phyloP scores from a whole-genome alignment of 2,797 vertebrate species.

The Lagorchestes hirsutus region DNA sequence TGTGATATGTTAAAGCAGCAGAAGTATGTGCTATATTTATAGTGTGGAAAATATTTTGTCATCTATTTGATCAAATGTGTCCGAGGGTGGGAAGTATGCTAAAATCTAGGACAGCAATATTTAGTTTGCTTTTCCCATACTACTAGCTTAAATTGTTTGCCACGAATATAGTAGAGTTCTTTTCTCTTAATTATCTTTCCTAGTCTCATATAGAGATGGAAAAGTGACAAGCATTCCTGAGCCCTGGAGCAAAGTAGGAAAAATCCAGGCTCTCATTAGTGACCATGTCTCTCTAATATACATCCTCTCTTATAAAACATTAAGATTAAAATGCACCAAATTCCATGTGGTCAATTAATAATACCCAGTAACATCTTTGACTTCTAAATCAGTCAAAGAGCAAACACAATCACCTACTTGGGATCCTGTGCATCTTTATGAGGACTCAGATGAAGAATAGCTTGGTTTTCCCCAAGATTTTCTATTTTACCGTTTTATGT shows the following conservation, averaged over 20 bases:
- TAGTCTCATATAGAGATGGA: conserved; percentile 5
- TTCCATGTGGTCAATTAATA: not conserved
- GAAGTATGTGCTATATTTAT: conserved; percentile 82
- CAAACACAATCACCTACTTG: not conserved
- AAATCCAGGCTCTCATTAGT: not conserved
- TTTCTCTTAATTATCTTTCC: conserved; percentile 49
- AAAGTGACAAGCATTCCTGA: not conserved
- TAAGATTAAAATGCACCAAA: not conserved
- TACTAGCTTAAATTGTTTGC: conserved; percentile 52
- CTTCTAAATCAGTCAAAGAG: not conserved
- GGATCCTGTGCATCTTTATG: not conserved
- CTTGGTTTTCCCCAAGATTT: not conserved
- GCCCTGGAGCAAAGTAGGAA: not conserved
- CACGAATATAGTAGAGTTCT: conserved; percentile 8
- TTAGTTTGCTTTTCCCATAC: conserved; percentile 80
- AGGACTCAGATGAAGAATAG: not conserved
- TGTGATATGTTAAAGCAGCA: conserved; percentile 71
- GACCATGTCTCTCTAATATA: not conserved
- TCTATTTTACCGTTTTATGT: not conserved
- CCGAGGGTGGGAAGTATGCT: conserved; percentile 79
- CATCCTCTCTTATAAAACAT: not conserved
- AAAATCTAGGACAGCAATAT: conserved; percentile 77
- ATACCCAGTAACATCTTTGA: not conserved
- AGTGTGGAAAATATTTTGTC: conserved; percentile 81
- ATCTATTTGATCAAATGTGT: conserved; percentile 82